phyloP scores from a whole-genome alignment of 2,888 invertebrate genomes.

The Sinohyriopsis cumingii region DNA sequence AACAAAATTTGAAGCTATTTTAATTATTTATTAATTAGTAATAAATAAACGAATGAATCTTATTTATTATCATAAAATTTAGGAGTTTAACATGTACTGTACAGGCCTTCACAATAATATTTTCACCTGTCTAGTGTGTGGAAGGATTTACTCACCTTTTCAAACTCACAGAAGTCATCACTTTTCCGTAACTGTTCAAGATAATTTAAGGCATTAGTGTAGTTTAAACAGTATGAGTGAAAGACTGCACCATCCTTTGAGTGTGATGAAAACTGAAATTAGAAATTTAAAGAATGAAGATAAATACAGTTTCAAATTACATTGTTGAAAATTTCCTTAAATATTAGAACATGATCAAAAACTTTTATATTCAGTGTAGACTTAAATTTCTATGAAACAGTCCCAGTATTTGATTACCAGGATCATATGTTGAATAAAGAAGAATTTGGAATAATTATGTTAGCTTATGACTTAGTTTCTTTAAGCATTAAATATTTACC shows the following conservation, averaged over 20 bases:
- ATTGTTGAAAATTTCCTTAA: not conserved
- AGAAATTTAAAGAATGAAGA: conserved; percentile 3
- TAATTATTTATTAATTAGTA: too few species aligned
- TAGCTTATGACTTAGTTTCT: too few species aligned
- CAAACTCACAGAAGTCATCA: conserved; percentile 78
- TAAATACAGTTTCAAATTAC: not conserved
- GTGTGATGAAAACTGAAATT: conserved; percentile 66
- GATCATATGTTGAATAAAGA: too few species aligned
- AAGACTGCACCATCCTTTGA: conserved; percentile 74
- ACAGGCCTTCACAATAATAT: too few species aligned
- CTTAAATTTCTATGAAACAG: too few species aligned
- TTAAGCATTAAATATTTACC: too few species aligned
- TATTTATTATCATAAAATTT: too few species aligned
- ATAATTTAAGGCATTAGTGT: conserved; percentile 78
- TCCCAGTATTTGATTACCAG: too few species aligned
- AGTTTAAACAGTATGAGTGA: conserved; percentile 79
- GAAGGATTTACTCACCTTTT: conserved; percentile 73
- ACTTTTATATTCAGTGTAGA: not conserved
- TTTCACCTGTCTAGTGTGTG: not conserved
- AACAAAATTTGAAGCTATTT: too few species aligned
- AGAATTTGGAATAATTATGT: too few species aligned
- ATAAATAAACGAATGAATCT: too few species aligned
- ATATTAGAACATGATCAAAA: not conserved
- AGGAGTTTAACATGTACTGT: not conserved
- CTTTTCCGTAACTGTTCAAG: conserved; percentile 77